Conservation (phyloP, 2,113 vertebrate genomes). For the Misgurnus mizolepis region DNA sequence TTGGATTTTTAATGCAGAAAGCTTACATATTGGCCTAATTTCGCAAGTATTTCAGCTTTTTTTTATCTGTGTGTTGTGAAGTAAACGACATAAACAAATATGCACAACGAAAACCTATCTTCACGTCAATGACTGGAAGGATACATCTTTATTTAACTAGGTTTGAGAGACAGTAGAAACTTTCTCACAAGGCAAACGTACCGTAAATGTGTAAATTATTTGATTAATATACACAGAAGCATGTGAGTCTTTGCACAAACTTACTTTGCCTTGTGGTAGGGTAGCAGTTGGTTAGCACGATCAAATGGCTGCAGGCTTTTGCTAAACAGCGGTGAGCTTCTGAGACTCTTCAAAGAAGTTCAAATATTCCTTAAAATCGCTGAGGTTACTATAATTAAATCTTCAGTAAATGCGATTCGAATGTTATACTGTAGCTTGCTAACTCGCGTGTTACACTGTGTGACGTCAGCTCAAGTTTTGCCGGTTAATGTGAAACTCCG, state of each 20-base stretch:
- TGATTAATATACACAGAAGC: neutral
- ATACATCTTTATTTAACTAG: too few species aligned
- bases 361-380: neutral
- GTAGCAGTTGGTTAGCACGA: neutral
- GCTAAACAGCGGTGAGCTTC: neutral
- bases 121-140: too few species aligned
- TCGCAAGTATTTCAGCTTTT: too few species aligned
- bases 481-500: neutral
- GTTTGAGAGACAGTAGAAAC: too few species aligned
- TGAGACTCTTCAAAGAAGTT: neutral
- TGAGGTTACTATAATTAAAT: neutral
- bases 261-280: neutral
- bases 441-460: neutral
- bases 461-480: neutral
- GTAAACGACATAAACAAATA: too few species aligned
- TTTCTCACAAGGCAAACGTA: too few species aligned
- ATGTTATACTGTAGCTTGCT: neutral
- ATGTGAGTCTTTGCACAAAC: neutral
- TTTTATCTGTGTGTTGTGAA: too few species aligned
- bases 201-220: neutral
- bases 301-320: neutral
- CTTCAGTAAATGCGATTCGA: neutral
- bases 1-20: too few species aligned
- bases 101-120: too few species aligned
- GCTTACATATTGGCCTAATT: too few species aligned